Base-by-base conservation (phyloP, 2,113 vertebrate species). In the Tenrec ecaudatus region DNA sequence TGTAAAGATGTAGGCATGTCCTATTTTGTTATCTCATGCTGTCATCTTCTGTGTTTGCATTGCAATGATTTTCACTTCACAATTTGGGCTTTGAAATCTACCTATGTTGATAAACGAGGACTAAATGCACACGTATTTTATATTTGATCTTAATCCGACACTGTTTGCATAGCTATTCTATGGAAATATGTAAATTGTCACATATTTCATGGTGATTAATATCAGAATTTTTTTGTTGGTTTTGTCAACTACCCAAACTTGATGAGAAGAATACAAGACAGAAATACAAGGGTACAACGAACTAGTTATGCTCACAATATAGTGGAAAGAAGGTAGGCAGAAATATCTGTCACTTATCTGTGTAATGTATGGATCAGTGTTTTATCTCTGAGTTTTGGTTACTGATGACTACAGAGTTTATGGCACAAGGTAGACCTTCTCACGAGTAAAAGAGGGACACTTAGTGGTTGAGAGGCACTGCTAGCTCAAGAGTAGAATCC, bases 121-220 rank as follows among this genome's bases (percentile, higher is more conserved):
- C 5, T 22, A 7, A 62, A 25, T 62, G 23, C 17, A 20, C 7
- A 40, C 6, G 8, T 17, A 66, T 43, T 71, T 88, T 78, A 68
- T 53, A 53, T 53, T 53, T 53, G 47, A 53, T 53, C 23, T 85
- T 60, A 90, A 53, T 20, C 7, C 14, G 76, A 77, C 68, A 73
- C 57, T 94, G 7, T 82, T 91, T 92, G 58, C 58, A 33, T 66
- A 33, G 15, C 40, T 78, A n/a, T 3, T 53, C 17, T 84, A 40
- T 40, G 36, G 27, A 76, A 87, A 91, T 58, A 77, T 2, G 58
- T 83, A 11, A 36, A 38, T 85, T n/a, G 78, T 57, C 47, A 17
- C 57, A 93, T 71, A 93, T 85, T 88, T 92, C 73, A 29, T 73
- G 36, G 77, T 76, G 47, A 31, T 27, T 62, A 19, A 47, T 68